Conservation (phyloP, 2,888 invertebrate species). For the Pachliopta kotzebuea region DNA sequence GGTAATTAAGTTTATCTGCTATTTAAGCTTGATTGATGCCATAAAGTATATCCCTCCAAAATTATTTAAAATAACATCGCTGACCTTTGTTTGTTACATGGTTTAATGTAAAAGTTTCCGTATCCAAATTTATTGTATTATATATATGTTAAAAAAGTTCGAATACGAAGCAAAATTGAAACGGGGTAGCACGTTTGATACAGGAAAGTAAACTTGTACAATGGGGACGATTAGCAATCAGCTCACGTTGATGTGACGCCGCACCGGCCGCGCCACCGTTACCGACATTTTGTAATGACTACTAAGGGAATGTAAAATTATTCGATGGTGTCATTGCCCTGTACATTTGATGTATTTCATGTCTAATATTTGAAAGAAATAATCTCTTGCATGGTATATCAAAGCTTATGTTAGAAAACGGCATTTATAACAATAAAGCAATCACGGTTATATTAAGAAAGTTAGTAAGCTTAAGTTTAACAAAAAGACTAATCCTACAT, state of each 20-base stretch:
- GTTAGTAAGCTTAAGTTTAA: neutral
- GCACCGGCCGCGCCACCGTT: slow-evolving; percentile 55
- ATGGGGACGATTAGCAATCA: slow-evolving; percentile 37
- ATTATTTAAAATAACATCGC: no score
- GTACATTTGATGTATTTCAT: neutral
- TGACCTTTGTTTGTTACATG: no score
- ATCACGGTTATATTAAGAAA: neutral
- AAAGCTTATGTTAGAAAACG: neutral
- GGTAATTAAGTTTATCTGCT: no score
- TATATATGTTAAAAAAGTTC: neutral
- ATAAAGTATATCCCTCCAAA: no score
- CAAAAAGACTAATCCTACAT: neutral
- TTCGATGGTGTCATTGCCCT: slow-evolving; percentile 61
- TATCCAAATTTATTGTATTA: no score
- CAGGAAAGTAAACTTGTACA: slow-evolving; percentile 24
- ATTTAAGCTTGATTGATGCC: no score
- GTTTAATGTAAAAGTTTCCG: no score
- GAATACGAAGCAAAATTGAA: neutral
- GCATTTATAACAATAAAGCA: neutral
- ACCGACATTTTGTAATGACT: slow-evolving; percentile 67
- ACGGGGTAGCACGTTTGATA: neutral
- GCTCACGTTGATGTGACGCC: slow-evolving; percentile 48
- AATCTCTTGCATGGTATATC: neutral
- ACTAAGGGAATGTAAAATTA: slow-evolving; percentile 58
- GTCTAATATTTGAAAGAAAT: neutral